A percentile compares a stretch with the other conserved stretches of the same genome.
phyloP scores from a whole-genome alignment of 2,797 vertebrate species.

The Microctenopoma stevenorrisi region DNA sequence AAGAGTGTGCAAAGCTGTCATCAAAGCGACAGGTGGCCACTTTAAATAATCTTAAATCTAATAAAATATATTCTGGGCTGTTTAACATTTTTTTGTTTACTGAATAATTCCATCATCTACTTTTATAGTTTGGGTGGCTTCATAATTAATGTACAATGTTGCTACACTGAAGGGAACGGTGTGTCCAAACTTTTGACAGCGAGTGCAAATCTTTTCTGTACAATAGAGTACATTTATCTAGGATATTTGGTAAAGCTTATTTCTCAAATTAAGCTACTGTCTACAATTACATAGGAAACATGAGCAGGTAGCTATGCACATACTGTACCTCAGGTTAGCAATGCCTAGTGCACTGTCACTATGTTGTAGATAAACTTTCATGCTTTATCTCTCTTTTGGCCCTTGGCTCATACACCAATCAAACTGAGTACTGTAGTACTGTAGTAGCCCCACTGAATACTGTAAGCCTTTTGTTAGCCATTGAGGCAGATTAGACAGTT shows the following conservation, averaged over 20 bases:
- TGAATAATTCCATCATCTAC: too few species aligned
- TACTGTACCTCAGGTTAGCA: not conserved
- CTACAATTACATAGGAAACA: not conserved
- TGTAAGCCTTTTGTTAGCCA: conserved; percentile 62
- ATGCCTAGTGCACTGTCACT: not conserved
- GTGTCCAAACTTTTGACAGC: too few species aligned
- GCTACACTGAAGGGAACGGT: too few species aligned
- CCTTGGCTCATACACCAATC: conserved; percentile 39
- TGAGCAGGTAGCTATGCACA: not conserved
- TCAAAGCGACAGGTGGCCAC: too few species aligned
- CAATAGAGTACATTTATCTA: not conserved
- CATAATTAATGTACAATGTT: too few species aligned
- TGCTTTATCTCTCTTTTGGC: conserved; percentile 39
- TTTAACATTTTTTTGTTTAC: too few species aligned
- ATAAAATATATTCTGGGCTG: too few species aligned
- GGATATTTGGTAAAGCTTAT: not conserved
- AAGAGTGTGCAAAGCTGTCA: too few species aligned
- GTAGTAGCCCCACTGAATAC: conserved; percentile 18
- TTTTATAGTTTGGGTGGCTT: too few species aligned
- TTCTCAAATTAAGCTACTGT: not conserved
- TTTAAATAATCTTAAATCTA: too few species aligned
- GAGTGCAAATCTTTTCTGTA: not conserved
- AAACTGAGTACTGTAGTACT: conserved; percentile 12
- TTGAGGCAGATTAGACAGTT: conserved; percentile 53
- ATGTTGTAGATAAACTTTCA: conserved; percentile 14